phyloP scores from a whole-genome alignment of 2,113 vertebrate genomes.

The Poecile atricapillus region DNA sequence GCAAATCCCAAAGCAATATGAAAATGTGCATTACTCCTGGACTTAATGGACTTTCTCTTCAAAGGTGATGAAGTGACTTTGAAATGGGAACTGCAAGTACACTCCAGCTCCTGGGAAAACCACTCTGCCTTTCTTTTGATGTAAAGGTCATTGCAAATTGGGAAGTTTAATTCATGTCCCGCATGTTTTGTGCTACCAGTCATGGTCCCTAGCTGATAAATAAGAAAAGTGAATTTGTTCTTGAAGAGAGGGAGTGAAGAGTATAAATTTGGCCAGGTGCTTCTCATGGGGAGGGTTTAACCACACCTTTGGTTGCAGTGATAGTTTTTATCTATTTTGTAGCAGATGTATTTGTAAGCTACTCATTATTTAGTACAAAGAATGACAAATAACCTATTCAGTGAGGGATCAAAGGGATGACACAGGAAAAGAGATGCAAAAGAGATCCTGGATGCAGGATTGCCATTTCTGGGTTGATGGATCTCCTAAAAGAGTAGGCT shows the following conservation, averaged over 20 bases:
- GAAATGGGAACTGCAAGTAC: background rate
- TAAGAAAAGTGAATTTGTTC: background rate
- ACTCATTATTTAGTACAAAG: background rate
- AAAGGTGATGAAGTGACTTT: background rate
- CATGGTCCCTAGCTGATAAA: background rate
- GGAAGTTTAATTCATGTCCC: background rate
- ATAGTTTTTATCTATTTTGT: background rate
- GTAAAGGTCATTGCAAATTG: background rate
- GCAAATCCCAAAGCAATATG: background rate
- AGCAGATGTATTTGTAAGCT: background rate
- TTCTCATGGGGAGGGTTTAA: background rate
- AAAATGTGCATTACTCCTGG: background rate
- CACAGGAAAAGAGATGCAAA: background rate
- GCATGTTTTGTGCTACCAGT: background rate
- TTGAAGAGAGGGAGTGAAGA: background rate
- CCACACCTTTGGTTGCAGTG: background rate
- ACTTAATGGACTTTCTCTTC: background rate
- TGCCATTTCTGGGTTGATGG: background rate
- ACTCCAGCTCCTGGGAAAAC: background rate
- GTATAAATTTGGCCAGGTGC: background rate
- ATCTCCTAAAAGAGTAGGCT: background rate
- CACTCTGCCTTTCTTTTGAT: background rate
- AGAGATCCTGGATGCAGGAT: background rate
- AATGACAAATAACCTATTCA: background rate
- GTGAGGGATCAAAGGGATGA: background rate